Evolutionary conservation across 2,113 vertebrate species (phyloP).

Genomic region (Zosterops lateralis): DNA sequence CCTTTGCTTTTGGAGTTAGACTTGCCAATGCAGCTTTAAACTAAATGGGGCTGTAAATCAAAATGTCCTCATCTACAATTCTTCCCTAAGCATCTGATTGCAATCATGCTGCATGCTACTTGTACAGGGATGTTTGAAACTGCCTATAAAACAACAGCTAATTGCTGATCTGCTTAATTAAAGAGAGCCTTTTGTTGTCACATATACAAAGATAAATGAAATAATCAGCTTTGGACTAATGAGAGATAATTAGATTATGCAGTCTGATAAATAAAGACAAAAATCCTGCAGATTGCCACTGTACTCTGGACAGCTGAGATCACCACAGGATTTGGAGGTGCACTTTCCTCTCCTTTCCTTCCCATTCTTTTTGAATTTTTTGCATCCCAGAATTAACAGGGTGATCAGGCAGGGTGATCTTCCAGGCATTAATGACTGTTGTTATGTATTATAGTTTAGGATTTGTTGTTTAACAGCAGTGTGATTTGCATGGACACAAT

Average conservation of each 20-base stretch:
- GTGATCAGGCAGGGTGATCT: not conserved
- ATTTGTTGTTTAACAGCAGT: not conserved
- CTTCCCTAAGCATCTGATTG: slow-evolving; percentile 74
- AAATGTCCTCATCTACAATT: slow-evolving; percentile 67
- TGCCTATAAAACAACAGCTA: slow-evolving; percentile 85
- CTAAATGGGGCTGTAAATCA: slow-evolving; percentile 77
- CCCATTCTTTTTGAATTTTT: not conserved
- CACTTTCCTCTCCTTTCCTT: not conserved
- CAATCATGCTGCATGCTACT: slow-evolving; percentile 76
- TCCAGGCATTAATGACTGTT: not conserved
- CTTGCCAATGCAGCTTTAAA: slow-evolving; percentile 63
- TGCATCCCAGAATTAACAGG: not conserved
- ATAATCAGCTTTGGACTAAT: slow-evolving; percentile 87
- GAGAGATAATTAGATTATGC: slow-evolving; percentile 89
- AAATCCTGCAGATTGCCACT: slow-evolving; percentile 66
- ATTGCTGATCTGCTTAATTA: slow-evolving; percentile 89
- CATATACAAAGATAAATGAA: slow-evolving; percentile 90
- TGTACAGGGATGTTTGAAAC: slow-evolving; percentile 79
- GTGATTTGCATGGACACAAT: not conserved
- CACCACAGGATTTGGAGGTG: not conserved
- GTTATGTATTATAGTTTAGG: not conserved
- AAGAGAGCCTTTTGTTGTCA: slow-evolving; percentile 85
- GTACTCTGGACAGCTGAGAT: slow-evolving; percentile 41
- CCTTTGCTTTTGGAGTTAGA: slow-evolving; percentile 38
- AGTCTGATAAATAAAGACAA: slow-evolving; percentile 81